Evolutionary conservation across 2,797 vertebrate genomes (phyloP), one percentile per base, ranked within the genome.

Genomic region (Clarias laeviceps): DNA sequence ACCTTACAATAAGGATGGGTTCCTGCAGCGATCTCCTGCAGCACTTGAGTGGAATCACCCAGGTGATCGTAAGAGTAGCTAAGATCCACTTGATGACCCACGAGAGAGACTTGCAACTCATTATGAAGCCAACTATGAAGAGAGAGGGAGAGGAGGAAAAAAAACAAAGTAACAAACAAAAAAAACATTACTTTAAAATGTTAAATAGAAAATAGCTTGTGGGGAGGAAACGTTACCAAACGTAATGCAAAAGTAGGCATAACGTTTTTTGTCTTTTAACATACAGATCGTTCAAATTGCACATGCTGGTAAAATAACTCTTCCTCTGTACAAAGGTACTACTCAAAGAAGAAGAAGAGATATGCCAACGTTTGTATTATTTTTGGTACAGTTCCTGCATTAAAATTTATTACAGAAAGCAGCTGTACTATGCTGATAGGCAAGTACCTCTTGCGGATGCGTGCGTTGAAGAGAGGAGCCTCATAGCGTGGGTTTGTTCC

Each of bases 401-500:
- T 45, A 45, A 45, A 45, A 45, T 9, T 8, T 45, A 45, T 73
- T 59, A 77, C 24, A 54, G 45, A 14, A 32, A 54, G 7, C 5
- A 59, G 3, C 12, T 54, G 50, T 32, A 2, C 12, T 17, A 15
- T 17, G 57, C 34, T n/a, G 22, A 40, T 34, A 37, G 8, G 29
- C 37, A 14, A 54, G 18, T 17, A 95, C 95, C 95, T 95, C 91
- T 96, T 96, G 78, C 98, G 95, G 93, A 99, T 94, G 87, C 97
- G 95, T 79, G 97, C 96, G 81, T 99, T 99, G 91, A 99, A 99
- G 34, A 99, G 93, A 0, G 98, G 97, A 14, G 98, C 98, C 90
- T 99, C 98, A 72, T 96, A 99, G 85, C 98, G 97, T 59, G 98
- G 98, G 93, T 99, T 99, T 64, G 97, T 99, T 90, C 98, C 98